Base-by-base conservation (phyloP, 2,113 vertebrate genomes). In the Cyrtonyx montezumae region DNA sequence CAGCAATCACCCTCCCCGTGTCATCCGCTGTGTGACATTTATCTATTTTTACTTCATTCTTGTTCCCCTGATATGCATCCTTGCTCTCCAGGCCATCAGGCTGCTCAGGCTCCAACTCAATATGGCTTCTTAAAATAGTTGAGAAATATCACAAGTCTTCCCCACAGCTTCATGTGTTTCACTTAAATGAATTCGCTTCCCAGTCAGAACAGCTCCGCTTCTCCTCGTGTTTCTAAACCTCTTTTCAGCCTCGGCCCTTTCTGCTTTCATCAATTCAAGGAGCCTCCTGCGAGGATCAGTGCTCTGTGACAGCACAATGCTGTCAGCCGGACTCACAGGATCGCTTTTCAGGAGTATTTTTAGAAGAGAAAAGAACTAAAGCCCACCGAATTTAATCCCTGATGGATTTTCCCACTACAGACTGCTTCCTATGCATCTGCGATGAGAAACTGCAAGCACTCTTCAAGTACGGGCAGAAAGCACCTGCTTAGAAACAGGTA, bases 11-110 rank as follows among this genome's bases (percentile, higher is more conserved):
- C 89, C 82, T 79, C 87, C 91, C 82, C 91, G 69, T 94, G 95
- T 90, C 89, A 92, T 87, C 95, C 84, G 71, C 79, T 90, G 87
- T 92, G 95, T 92, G 94, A 94, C 82, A 92, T 94, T 92, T 79
- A 91, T 91, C 92, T 93, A 87, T 84, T 97, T 95, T 92, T 94
- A 90, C 91, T 89, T 92, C 92, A 95, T 94, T 94, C 85, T 56
- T 74, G 76, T 83, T 88, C 89, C 86, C 88, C 76, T 82, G 18
- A 91, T 65, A 85, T 0, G 1, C 53, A 87, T 87, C 71, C 85
- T 79, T 90, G 88, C 88, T 87, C 86, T 82, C 88, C 40, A 94
- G 83, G 81, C 91, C 76, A 87, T 14, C 95, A 84, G 80, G 77
- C 91, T 82, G 77, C 10, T 22, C 73, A 80, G 88, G 76, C 75